These are phyloP conservation scores for Lamprologus tigripictilis DNA, from an alignment of 2,113 vertebrate genomes.

Conservation along the genomic window DNA sequence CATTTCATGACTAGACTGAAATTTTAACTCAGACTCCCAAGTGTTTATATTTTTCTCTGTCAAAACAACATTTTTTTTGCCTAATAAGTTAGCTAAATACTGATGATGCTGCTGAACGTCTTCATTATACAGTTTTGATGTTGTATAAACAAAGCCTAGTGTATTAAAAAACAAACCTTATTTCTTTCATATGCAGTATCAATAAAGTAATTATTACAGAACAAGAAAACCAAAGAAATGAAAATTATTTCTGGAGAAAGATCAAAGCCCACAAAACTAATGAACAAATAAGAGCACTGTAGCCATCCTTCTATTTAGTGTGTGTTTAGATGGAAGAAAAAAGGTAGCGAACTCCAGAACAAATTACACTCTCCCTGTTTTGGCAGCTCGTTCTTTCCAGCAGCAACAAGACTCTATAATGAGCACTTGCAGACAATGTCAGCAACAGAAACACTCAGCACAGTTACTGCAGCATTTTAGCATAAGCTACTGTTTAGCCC, in stretches of 20 bases:
- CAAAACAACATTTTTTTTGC: neutral
- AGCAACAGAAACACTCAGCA: constrained; percentile 34
- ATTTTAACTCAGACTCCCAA: neutral
- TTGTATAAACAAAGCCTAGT: neutral
- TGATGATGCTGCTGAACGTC: neutral
- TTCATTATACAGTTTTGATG: neutral
- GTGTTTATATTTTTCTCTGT: neutral
- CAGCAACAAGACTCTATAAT: constrained; percentile 42
- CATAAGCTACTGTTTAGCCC: neutral
- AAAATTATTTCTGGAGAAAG: constrained; percentile 6
- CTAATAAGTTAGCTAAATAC: neutral
- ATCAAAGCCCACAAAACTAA: constrained; percentile 26
- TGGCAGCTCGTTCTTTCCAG: constrained; percentile 38
- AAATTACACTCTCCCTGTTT: constrained; percentile 40
- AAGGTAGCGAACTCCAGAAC: constrained; percentile 30
- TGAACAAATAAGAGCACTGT: constrained; percentile 22
- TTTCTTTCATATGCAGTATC: neutral
- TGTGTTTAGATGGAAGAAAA: constrained; percentile 3
- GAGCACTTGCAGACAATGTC: constrained; percentile 28
- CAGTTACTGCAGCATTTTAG: constrained; percentile 25
- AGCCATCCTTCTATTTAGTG: constrained; percentile 12
- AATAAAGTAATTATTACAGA: constrained; percentile 8
- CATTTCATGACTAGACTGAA: neutral
- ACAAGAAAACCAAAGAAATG: neutral
- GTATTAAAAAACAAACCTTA: neutral